Base-by-base conservation (phyloP, 2,113 vertebrate genomes). In the Poecile atricapillus region DNA sequence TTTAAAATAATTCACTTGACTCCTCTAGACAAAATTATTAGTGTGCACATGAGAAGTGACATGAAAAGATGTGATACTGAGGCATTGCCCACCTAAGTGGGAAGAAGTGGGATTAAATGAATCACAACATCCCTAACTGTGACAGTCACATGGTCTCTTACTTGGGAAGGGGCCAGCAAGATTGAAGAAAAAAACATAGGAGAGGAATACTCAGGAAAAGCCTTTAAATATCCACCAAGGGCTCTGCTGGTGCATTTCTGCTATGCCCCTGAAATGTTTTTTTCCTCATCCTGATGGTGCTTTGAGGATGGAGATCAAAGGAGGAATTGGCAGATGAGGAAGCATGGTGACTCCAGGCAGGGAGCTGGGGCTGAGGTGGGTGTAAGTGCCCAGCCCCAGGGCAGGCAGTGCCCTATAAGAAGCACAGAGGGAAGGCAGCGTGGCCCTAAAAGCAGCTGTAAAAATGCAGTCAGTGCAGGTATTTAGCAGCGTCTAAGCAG, bases 311-410 rank as follows among this genome's bases (percentile, higher is more conserved):
- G 70, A 41, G 15, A 82, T 67, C 15, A 67, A 82, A 67, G 0
- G 0, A 44, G 35, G 4, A 2, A 0, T 10, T 69, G 60, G 13
- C 24, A 41, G 52, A 31, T 43, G 13, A 63, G 52, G 46, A 60
- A n/a, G 24, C 1, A 0, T 12, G 22, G 30, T 63, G 39, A 18
- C 10, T 19, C 39, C 27, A 43, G 37, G 35, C 43, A 41, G 56
- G 24, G 27, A 5, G 25, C 13, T 44, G 10, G 13, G 11, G 8
- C 64, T 81, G 46, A 18, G 2, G 1, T 33, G 39, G 35, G 21
- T 13, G 0, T 15, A 24, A 46, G 10, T 39, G 25, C 28, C 19
- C 5, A 3, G 46, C 1, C 1, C 44, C 24, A 39, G 35, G 33
- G 30, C 3, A 33, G 24, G 25, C 25, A 62, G 24, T 60, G 68